Percentiles rank a stretch among this genome's conserved stretches.
Conservation (phyloP, 2,113 vertebrate genomes). For the Motacilla alba region DNA sequence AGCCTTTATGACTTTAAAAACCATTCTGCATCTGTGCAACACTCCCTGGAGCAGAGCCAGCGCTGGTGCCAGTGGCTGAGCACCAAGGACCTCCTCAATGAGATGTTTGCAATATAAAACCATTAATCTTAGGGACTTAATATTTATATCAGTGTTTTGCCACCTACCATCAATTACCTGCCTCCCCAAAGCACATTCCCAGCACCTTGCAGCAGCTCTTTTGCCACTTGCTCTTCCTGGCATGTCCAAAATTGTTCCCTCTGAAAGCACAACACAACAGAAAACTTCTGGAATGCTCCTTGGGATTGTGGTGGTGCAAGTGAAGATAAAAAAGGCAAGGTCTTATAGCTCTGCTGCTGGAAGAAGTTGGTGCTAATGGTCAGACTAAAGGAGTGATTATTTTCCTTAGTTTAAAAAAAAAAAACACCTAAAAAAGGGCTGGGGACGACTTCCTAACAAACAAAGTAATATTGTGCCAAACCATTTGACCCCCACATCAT, state of each 20-base stretch:
- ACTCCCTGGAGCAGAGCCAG: not conserved
- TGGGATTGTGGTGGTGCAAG: not conserved
- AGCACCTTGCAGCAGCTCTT: not conserved
- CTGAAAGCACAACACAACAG: not conserved
- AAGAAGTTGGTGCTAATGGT: not conserved
- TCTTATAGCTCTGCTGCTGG: not conserved
- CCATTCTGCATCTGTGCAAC: not conserved
- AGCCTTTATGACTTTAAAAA: not conserved
- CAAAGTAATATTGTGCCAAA: not conserved
- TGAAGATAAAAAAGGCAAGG: not conserved
- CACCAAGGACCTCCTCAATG: not conserved
- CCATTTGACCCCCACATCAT: fast-evolving
- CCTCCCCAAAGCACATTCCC: not conserved
- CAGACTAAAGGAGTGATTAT: not conserved
- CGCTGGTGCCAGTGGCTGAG: not conserved
- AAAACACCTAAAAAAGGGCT: not conserved
- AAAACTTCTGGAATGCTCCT: not conserved
- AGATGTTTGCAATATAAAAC: not conserved
- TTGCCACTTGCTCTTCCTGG: not conserved
- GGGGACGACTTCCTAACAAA: not conserved
- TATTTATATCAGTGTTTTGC: not conserved
- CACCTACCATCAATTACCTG: not conserved
- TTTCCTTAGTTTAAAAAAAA: not conserved
- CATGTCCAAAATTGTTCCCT: not conserved
- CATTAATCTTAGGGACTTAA: not conserved